phyloP scores from a whole-genome alignment of 2,113 vertebrate species.

The Vulpes ferrilata region DNA sequence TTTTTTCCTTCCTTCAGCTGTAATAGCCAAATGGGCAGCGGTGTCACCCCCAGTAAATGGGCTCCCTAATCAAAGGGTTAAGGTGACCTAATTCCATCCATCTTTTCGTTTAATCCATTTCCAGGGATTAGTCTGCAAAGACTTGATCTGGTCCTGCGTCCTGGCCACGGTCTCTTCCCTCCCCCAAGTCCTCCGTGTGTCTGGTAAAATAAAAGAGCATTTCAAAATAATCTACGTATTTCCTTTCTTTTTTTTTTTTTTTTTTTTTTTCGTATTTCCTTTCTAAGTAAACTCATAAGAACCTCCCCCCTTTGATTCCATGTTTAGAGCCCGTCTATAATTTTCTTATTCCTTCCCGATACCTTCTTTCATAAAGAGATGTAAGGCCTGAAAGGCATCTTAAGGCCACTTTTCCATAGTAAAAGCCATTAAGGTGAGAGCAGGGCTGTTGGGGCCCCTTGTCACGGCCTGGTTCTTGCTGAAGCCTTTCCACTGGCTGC shows the following conservation, averaged over 20 bases:
- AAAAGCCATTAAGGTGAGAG: neutral
- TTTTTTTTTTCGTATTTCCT: slow-evolving; percentile 17
- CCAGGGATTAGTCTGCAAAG: neutral
- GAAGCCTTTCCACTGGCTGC: neutral
- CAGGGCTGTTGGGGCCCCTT: neutral
- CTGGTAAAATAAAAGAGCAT: slow-evolving; percentile 39
- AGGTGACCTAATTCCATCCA: slow-evolving; percentile 30
- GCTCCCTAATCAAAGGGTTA: neutral
- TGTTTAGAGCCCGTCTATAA: neutral
- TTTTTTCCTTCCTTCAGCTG: neutral
- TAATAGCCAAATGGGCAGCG: neutral
- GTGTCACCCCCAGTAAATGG: neutral
- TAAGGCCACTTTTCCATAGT: neutral
- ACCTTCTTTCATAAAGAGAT: slow-evolving; percentile 48
- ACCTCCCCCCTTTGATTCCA: neutral
- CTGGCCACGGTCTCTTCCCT: neutral
- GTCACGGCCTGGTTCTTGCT: neutral
- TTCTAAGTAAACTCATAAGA: slow-evolving; percentile 36
- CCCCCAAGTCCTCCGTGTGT: neutral
- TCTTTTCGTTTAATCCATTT: slow-evolving; percentile 48
- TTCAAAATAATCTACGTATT: slow-evolving; percentile 39
- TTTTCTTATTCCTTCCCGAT: slow-evolving; percentile 30
- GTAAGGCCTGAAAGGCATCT: neutral
- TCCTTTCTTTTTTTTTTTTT: neutral
- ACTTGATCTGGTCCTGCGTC: neutral